phyloP scores from a whole-genome alignment of 2,888 invertebrate species.

The Drosophila hamatofila region DNA sequence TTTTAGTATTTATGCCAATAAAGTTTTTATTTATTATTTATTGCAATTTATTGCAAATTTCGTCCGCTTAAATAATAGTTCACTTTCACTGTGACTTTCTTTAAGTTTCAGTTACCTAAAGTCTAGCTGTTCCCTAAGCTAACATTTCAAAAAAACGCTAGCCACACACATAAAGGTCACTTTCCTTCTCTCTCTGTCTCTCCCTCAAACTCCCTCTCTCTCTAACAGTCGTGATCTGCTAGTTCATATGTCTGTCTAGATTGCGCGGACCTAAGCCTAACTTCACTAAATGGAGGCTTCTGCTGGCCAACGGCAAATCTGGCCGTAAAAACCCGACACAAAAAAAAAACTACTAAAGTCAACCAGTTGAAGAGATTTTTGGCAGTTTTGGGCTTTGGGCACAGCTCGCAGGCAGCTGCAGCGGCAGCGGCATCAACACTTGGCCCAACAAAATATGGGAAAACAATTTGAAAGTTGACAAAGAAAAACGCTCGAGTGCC shows the following conservation, averaged over 20 bases:
- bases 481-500: constrained; percentile 63
- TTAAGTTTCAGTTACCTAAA: neutral
- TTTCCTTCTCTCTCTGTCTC: neutral
- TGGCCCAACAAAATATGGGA: constrained; percentile 62
- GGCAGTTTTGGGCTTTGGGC: constrained; percentile 31
- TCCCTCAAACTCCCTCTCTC: neutral
- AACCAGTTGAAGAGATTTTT: constrained; percentile 52
- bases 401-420: constrained; percentile 14
- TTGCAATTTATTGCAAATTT: too few relatives aligned
- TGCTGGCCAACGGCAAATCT: constrained; percentile 33
- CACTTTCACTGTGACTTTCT: neutral
- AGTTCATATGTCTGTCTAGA: constrained; percentile 1
- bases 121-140: neutral
- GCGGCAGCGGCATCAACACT: constrained; percentile 2
- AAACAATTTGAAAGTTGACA: constrained; percentile 76
- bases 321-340: constrained; percentile 32
- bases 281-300: constrained; percentile 3
- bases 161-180: neutral
- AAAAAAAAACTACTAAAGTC: constrained; percentile 50
- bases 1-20: too few relatives aligned
- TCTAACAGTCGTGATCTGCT: neutral
- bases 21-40: too few relatives aligned
- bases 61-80: neutral
- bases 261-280: neutral
- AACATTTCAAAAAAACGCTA: too few relatives aligned